Base-by-base conservation (phyloP, 2,113 vertebrate species). In the Gorsachius goisagi region DNA sequence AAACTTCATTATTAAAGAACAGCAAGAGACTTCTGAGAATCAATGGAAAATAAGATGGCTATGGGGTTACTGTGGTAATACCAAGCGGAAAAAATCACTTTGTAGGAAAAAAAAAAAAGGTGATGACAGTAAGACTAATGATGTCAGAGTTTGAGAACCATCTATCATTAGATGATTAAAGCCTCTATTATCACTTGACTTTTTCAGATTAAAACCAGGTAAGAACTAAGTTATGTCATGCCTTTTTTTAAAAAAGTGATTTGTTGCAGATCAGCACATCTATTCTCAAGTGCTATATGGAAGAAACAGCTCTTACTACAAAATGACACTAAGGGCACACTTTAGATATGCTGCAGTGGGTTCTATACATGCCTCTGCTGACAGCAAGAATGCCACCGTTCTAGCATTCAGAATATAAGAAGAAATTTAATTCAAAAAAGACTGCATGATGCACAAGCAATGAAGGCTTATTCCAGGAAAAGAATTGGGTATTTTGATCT, bases 1-100 rank as follows among this genome's bases (percentile, higher is more conserved):
- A 81, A 91, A 73, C 33, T 72, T 89, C 22, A 55, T 18, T 85
- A 85, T 24, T 56, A 56, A 82, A 88, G 49, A 89, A 81, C 33
- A 82, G 44, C 52, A 87, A 81, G 3, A 71, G 44, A 64, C 27
- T 75, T 85, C 66, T 35, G 35, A 78, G 86, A 90, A 92, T 27
- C 62, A 68, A n/a, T 30, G 56, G 41, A 44, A 77, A 89, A 41
- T 59, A 72, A 47, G 30, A 53, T 16, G 6, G 24, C 35, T 58
- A 52, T 35, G 64, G 35, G 17, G 32, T 68, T 88, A 63, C 50
- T 81, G 41, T 11, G 14, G 35, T 26, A 44, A 28, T 27, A 71
- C 1, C 6, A 35, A 76, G 5, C 76, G 23, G 53, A 58, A 91
- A 44, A 88, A 66, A 49, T 35, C 32, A 39, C 21, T 32, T 52